These are phyloP conservation scores for Heliconius aoede DNA, from an alignment of 2,888 invertebrate species.

Conservation along the genomic window DNA sequence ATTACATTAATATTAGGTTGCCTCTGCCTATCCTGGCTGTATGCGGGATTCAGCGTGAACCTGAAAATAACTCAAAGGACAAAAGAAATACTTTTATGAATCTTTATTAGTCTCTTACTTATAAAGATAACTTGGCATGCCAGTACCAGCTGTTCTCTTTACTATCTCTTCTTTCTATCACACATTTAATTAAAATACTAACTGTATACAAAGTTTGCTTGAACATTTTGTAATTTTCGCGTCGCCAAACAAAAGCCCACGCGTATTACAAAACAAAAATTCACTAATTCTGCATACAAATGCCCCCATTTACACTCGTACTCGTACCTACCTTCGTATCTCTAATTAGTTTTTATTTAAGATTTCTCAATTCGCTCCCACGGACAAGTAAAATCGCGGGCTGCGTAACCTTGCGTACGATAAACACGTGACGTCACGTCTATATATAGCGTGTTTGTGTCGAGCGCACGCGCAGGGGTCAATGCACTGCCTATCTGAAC, in stretches of 20 bases:
- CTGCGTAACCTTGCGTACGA: conserved; percentile 80
- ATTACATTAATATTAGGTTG: too few species aligned
- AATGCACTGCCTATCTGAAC: conserved; percentile 59
- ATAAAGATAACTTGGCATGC: not conserved
- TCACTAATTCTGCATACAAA: not conserved
- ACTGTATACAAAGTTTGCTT: not conserved
- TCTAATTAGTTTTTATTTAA: conserved; percentile 4
- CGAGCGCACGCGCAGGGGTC: conserved; percentile 72
- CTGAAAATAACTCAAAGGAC: too few species aligned
- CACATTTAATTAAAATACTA: not conserved
- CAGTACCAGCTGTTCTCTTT: not conserved
- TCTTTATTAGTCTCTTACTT: not conserved
- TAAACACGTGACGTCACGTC: conserved; percentile 81
- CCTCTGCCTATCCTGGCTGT: too few species aligned
- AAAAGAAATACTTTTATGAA: too few species aligned
- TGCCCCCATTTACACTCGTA: not conserved
- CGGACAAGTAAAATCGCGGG: conserved; percentile 33
- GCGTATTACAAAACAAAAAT: not conserved
- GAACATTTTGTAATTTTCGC: not conserved
- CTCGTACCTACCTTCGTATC: not conserved
- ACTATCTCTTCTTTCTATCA: not conserved
- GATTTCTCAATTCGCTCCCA: conserved; percentile 20
- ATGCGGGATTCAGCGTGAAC: too few species aligned
- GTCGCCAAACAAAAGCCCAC: not conserved
- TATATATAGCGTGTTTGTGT: conserved; percentile 74